Evolutionary conservation across 1,140 invertebrate genomes (phyloP).

Genomic region (Pygmarrhopalites habei): DNA sequence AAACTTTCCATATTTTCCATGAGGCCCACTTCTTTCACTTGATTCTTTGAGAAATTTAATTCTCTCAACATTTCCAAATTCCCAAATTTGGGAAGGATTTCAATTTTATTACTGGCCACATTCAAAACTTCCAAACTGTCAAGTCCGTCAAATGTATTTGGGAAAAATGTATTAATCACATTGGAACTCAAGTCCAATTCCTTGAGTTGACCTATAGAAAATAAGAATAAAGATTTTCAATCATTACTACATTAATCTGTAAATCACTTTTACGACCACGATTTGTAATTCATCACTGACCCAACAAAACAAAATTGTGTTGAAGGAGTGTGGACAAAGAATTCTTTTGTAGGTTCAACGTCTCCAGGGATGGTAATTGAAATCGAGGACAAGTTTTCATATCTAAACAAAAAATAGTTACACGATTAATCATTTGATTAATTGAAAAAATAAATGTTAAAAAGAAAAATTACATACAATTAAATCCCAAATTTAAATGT

Average conservation of each 20-base stretch:
- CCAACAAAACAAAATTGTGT: constrained; percentile 66
- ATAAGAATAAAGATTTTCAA: too few relatives aligned
- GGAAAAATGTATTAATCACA: constrained; percentile 54
- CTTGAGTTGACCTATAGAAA: too few relatives aligned
- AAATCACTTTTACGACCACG: too few relatives aligned
- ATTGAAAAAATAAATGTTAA: too few relatives aligned
- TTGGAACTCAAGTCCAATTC: constrained; percentile 70
- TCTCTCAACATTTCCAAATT: constrained; percentile 15
- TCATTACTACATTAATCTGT: too few relatives aligned
- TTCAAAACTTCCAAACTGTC: constrained; percentile 36
- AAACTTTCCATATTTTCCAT: constrained; percentile 48
- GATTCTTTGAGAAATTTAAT: constrained; percentile 37
- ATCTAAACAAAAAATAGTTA: too few relatives aligned
- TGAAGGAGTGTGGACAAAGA: constrained; percentile 61
- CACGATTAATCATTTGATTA: too few relatives aligned
- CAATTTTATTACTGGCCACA: constrained; percentile 40
- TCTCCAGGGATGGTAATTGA: constrained; percentile 49
- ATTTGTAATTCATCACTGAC: too few relatives aligned
- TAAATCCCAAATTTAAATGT: constrained; percentile 38
- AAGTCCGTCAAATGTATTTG: constrained; percentile 36
- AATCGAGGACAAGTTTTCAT: constrained; percentile 35
- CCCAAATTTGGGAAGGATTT: constrained; percentile 32
- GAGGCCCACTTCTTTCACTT: constrained; percentile 33
- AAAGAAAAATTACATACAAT: too few relatives aligned
- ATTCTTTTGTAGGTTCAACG: constrained; percentile 70